phyloP scores from a whole-genome alignment of 2,113 vertebrate species.

The Rhinogobius similis region DNA sequence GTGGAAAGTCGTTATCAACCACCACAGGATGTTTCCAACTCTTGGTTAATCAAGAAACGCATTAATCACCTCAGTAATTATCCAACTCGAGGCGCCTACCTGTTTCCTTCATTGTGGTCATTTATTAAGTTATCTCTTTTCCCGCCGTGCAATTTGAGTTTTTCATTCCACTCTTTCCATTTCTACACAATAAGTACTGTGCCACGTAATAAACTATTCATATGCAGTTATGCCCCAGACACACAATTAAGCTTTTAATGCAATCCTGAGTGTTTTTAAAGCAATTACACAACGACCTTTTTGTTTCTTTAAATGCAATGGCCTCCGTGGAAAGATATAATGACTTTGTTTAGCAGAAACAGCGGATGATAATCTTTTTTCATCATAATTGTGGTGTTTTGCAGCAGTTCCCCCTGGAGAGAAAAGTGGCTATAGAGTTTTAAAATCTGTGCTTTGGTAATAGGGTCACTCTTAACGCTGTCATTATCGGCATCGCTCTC shows the following conservation, averaged over 20 bases:
- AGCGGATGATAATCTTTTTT: slow-evolving; percentile 1
- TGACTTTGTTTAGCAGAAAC: slow-evolving; percentile 1
- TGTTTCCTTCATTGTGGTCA: background rate
- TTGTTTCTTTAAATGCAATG: background rate
- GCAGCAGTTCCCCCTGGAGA: background rate
- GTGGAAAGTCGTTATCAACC: background rate
- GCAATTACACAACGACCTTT: slow-evolving; percentile 1
- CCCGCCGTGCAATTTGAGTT: background rate
- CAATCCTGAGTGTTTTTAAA: background rate
- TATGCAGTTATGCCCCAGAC: background rate
- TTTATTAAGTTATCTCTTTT: background rate
- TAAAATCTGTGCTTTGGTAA: background rate
- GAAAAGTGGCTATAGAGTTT: background rate
- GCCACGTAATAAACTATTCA: slow-evolving; percentile 1
- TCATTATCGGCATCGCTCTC: slow-evolving; percentile 1
- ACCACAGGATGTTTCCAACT: background rate
- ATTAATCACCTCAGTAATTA: slow-evolving; percentile 11
- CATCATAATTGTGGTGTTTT: background rate
- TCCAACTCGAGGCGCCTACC: background rate
- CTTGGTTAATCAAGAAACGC: slow-evolving; percentile 5
- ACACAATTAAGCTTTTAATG: background rate
- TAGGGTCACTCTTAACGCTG: slow-evolving; percentile 3
- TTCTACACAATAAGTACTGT: background rate
- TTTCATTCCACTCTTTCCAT: background rate
- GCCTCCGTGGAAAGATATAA: background rate